phyloP scores from a whole-genome alignment of 2,113 vertebrate genomes.

The Barbus barbus region DNA sequence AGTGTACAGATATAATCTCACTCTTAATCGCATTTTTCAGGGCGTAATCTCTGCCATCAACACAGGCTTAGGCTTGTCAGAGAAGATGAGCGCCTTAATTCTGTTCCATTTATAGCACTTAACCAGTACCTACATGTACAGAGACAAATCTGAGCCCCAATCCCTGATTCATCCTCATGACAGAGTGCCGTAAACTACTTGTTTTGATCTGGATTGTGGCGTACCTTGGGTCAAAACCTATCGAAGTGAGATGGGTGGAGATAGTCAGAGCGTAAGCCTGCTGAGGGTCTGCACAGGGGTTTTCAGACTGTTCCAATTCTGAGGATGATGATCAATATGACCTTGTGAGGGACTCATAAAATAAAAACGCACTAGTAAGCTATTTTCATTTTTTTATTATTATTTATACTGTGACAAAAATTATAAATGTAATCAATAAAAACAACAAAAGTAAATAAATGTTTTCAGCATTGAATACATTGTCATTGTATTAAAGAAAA shows the following conservation, averaged over 20 bases:
- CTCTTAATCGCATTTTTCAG: constrained; percentile 49
- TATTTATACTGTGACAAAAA: too few relatives aligned
- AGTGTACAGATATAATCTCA: constrained; percentile 57
- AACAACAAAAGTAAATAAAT: too few relatives aligned
- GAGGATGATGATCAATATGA: background rate
- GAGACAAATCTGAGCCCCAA: constrained; percentile 53
- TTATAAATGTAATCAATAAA: too few relatives aligned
- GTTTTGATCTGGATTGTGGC: constrained; percentile 50
- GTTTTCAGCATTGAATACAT: too few relatives aligned
- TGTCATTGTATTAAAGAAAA: too few relatives aligned
- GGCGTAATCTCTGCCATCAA: constrained; percentile 56
- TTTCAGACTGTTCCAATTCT: background rate
- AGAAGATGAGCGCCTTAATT: constrained; percentile 54
- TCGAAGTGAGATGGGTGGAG: constrained; percentile 16
- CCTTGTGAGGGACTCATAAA: too few relatives aligned
- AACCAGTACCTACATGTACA: constrained; percentile 34
- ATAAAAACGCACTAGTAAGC: too few relatives aligned
- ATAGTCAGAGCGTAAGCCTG: background rate
- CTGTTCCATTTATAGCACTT: constrained; percentile 54
- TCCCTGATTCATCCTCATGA: constrained; percentile 33
- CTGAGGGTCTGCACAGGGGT: background rate
- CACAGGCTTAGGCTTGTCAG: constrained; percentile 54
- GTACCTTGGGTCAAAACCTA: constrained; percentile 36
- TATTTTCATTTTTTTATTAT: too few relatives aligned
- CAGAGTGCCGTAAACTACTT: constrained; percentile 47